These are phyloP conservation scores for Xestobium rufovillosum DNA, from an alignment of 2,888 invertebrate species.

Conservation along the genomic window DNA sequence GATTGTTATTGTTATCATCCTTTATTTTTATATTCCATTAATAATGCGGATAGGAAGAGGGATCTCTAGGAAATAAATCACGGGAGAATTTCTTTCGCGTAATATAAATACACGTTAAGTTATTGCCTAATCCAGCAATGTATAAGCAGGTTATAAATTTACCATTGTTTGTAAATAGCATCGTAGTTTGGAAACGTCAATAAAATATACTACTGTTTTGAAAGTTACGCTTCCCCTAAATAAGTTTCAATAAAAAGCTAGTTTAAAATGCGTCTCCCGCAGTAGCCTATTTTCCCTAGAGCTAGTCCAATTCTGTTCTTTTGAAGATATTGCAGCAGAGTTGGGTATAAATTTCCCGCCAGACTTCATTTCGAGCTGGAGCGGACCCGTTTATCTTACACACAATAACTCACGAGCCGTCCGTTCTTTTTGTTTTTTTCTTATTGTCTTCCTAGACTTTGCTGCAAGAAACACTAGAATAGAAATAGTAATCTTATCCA, in stretches of 20 bases:
- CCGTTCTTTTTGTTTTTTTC: slow-evolving; percentile 41
- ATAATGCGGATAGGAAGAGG: too few species aligned
- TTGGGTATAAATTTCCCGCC: slow-evolving; percentile 47
- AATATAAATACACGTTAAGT: too few species aligned
- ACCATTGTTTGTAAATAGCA: slow-evolving; percentile 1
- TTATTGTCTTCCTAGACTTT: slow-evolving; percentile 43
- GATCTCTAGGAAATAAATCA: too few species aligned
- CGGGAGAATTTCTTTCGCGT: too few species aligned
- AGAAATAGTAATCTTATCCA: slow-evolving; percentile 44
- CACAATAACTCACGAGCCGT: slow-evolving; percentile 55
- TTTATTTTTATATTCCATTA: too few species aligned
- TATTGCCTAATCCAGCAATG: too few species aligned
- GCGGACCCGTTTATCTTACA: slow-evolving; percentile 65
- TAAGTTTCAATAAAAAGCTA: slow-evolving; percentile 42
- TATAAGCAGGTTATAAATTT: too few species aligned
- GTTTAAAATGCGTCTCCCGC: slow-evolving; percentile 43
- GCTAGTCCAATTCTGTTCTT: slow-evolving; percentile 44
- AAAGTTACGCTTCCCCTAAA: slow-evolving; percentile 23
- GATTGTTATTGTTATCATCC: too few species aligned
- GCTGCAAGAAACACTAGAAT: slow-evolving; percentile 42
- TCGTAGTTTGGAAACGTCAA: neutral
- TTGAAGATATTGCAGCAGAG: slow-evolving; percentile 43
- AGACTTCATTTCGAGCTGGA: slow-evolving; percentile 66
- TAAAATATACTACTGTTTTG: slow-evolving; percentile 1
- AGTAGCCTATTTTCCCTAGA: slow-evolving; percentile 40